Evolutionary conservation across 2,113 vertebrate genomes (phyloP).

Genomic region (Herpailurus yagouaroundi): DNA sequence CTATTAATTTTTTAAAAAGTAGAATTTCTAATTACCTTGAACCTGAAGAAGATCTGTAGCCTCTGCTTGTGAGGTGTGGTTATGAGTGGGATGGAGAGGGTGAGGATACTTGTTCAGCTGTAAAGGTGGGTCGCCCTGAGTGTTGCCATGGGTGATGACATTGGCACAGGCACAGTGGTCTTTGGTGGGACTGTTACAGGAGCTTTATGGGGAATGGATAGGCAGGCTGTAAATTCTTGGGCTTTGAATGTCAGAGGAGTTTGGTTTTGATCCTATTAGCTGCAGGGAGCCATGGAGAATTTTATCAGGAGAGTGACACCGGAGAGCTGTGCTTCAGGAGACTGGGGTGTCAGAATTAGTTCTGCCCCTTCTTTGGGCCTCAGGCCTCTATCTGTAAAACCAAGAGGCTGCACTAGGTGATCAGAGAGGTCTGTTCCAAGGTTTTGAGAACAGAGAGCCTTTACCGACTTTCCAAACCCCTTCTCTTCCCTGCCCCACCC

Average conservation of each 20-base stretch:
- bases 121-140: not conserved
- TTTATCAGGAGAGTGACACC: not conserved
- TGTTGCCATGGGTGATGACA: too few relatives aligned
- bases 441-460: slow-evolving; percentile 17
- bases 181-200: not conserved
- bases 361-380: not conserved
- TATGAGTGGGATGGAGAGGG: too few relatives aligned
- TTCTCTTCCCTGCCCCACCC: not conserved
- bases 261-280: not conserved
- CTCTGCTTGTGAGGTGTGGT: not conserved
- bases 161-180: not conserved
- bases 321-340: not conserved
- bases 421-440: not conserved
- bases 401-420: not conserved
- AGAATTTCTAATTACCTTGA: not conserved
- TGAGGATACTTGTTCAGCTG: not conserved
- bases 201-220: not conserved
- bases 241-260: not conserved
- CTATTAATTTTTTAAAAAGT: not conserved
- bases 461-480: not conserved
- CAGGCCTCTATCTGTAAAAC: not conserved
- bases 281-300: not conserved
- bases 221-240: not conserved
- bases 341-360: not conserved
- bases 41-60: not conserved